Percentiles rank a stretch among this genome's conserved stretches.
Conservation (phyloP, 2,113 vertebrate genomes). For the Dasyornis broadbenti region DNA sequence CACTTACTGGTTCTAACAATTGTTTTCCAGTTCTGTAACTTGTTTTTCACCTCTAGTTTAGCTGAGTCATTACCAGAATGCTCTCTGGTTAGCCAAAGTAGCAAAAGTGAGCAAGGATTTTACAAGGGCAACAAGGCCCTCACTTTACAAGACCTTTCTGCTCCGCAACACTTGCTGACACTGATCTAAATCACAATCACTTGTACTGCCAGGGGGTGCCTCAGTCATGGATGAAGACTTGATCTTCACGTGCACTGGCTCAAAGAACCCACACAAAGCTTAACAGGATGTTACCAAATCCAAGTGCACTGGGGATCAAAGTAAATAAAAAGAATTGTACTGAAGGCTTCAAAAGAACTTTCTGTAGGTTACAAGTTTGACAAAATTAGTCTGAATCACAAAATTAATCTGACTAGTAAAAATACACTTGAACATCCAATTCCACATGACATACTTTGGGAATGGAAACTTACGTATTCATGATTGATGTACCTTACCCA, state of each 20-base stretch:
- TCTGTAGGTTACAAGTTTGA: neutral
- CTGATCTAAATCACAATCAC: neutral
- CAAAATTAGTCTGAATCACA: neutral
- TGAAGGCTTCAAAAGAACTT: neutral
- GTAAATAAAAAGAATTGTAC: neutral
- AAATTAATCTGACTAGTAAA: neutral
- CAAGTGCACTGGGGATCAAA: neutral
- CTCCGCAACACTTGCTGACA: too few relatives aligned
- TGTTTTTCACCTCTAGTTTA: too few relatives aligned
- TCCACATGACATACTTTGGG: neutral
- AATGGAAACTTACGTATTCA: neutral
- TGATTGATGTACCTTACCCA: accelerated
- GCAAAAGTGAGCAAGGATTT: too few relatives aligned
- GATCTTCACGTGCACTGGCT: neutral
- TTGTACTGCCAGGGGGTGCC: neutral
- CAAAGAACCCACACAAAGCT: neutral
- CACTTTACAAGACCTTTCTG: too few relatives aligned
- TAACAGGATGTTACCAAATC: neutral
- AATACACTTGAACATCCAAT: neutral
- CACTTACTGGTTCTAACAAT: too few relatives aligned
- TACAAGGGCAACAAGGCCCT: too few relatives aligned
- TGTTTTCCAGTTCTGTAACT: too few relatives aligned
- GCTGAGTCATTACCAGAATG: too few relatives aligned
- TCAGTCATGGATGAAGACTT: neutral
- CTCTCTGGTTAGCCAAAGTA: too few relatives aligned